Conservation (phyloP, 2,113 vertebrate genomes). For the Alces alces region DNA sequence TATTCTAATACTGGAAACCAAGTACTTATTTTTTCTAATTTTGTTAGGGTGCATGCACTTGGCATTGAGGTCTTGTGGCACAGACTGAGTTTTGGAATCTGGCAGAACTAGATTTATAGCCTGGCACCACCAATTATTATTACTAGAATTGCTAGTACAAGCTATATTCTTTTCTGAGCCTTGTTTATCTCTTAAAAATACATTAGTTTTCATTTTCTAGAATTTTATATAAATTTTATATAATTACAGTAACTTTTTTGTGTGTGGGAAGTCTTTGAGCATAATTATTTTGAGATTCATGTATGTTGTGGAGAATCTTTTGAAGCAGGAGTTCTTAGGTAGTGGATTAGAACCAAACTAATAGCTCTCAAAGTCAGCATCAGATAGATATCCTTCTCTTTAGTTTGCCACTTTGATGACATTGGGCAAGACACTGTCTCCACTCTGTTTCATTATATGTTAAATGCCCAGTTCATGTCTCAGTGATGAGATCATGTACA, state of each 20-base stretch:
- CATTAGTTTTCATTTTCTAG: neutral
- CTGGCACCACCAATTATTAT: neutral
- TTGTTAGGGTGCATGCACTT: neutral
- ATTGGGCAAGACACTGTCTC: neutral
- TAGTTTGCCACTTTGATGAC: neutral
- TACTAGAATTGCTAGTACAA: neutral
- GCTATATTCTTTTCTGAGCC: neutral
- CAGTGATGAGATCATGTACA: neutral
- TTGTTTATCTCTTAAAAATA: neutral
- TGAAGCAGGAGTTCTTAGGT: neutral
- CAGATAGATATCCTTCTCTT: neutral
- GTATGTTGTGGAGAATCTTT: neutral
- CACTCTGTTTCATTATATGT: neutral
- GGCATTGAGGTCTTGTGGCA: neutral
- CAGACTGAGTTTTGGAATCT: neutral
- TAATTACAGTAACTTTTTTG: neutral
- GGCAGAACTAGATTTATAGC: neutral
- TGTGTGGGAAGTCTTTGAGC: neutral
- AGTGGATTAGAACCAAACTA: neutral
- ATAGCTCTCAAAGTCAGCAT: neutral
- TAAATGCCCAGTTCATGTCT: neutral
- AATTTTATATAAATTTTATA: neutral
- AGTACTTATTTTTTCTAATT: neutral
- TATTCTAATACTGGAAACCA: neutral
- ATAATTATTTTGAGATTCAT: constrained; percentile 6